phyloP scores from a whole-genome alignment of 2,888 invertebrate species.

The Orthosia incerta region DNA sequence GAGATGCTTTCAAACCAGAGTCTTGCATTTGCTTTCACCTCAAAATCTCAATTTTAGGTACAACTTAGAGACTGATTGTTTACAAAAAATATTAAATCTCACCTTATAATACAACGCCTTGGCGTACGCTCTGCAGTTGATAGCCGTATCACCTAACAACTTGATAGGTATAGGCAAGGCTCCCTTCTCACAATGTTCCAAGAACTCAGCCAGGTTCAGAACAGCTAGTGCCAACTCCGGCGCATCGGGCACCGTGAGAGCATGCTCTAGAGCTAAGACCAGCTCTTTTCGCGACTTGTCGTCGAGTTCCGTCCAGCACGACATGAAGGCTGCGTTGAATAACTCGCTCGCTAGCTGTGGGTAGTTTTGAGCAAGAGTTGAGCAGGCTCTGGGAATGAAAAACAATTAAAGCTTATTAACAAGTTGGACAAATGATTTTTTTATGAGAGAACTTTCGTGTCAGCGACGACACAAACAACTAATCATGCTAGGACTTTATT shows the following conservation, averaged over 20 bases:
- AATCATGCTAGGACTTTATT: neutral
- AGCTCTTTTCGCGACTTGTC: slow-evolving; percentile 96
- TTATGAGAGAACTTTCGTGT: neutral
- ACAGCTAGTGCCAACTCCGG: slow-evolving; percentile 98
- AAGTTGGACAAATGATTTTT: neutral
- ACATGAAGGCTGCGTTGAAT: slow-evolving; percentile 99
- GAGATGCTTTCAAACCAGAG: neutral
- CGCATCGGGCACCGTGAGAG: slow-evolving; percentile 97
- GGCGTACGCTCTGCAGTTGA: slow-evolving; percentile 96
- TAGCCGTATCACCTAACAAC: slow-evolving; percentile 97
- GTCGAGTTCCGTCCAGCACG: slow-evolving; percentile 99
- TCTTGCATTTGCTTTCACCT: neutral
- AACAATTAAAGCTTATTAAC: neutral
- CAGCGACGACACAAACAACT: neutral
- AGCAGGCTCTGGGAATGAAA: slow-evolving; percentile 93
- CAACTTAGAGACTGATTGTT: neutral
- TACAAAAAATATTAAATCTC: slow-evolving; percentile 21
- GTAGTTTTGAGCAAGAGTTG: slow-evolving; percentile 97
- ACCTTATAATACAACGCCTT: slow-evolving; percentile 92
- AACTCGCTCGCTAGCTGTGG: slow-evolving; percentile 97
- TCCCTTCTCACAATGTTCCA: slow-evolving; percentile 99
- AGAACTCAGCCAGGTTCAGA: slow-evolving; percentile 99
- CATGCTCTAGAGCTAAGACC: slow-evolving; percentile 96
- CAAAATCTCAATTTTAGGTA: neutral
- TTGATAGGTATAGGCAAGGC: slow-evolving; percentile 97